phyloP scores from a whole-genome alignment of 2,888 invertebrate genomes.

The Lithosia quadra region DNA sequence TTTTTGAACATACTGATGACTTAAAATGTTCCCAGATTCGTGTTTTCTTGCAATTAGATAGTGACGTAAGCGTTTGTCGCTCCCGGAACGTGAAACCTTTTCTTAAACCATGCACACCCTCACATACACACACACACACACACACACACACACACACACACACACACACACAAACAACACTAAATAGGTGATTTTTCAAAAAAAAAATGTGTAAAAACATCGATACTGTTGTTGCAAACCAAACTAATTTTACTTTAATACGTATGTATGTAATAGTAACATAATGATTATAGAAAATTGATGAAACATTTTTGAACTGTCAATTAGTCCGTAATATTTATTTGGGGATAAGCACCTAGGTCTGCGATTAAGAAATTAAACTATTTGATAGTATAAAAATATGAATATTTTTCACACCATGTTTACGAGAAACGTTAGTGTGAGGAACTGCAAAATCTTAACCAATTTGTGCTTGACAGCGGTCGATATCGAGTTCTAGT shows the following conservation, averaged over 20 bases:
- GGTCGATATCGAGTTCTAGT: neutral
- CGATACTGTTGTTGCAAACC: constrained; percentile 5
- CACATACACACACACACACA: too few species aligned
- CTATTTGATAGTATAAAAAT: constrained; percentile 9
- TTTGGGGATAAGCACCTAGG: neutral
- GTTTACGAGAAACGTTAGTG: neutral
- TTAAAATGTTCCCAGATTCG: too few species aligned
- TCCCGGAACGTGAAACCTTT: too few species aligned
- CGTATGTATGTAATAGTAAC: neutral
- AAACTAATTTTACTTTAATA: constrained; percentile 4
- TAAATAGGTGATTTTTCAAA: neutral
- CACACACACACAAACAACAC: neutral
- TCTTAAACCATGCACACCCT: too few species aligned
- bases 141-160: neutral
- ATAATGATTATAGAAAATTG: neutral
- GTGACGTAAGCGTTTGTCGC: too few species aligned
- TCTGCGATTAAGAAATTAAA: constrained; percentile 7
- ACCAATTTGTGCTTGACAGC: constrained; percentile 1
- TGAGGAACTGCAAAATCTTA: neutral
- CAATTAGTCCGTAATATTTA: constrained; percentile 9
- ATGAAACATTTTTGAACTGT: constrained; percentile 4
- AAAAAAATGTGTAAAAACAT: neutral
- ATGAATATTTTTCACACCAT: neutral
- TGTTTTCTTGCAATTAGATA: too few species aligned
- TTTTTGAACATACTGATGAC: too few species aligned